Conservation (phyloP, 2,888 invertebrate genomes). For the Tetheella fluctuosa region DNA sequence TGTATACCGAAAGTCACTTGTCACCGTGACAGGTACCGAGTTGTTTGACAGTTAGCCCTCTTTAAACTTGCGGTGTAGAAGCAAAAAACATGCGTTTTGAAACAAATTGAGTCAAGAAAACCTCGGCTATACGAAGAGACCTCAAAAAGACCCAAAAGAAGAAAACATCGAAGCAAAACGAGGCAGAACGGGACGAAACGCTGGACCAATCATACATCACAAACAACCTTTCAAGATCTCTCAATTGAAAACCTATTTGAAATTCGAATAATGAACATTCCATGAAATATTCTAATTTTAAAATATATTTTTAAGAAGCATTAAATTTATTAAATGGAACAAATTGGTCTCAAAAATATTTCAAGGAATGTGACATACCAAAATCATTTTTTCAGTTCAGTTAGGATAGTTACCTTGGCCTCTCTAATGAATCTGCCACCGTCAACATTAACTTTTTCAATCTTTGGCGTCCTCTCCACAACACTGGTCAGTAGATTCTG, state of each 20-base stretch:
- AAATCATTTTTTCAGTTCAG: background rate
- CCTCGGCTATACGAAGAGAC: slow-evolving; percentile 57
- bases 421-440: slow-evolving; percentile 98
- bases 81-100: slow-evolving; percentile 22
- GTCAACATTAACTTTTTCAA: slow-evolving; percentile 97
- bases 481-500: slow-evolving; percentile 97
- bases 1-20: slow-evolving; percentile 1
- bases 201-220: slow-evolving; percentile 62
- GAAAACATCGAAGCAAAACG: slow-evolving; percentile 50
- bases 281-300: background rate
- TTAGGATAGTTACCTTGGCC: slow-evolving; percentile 93
- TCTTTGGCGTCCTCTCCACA: slow-evolving; percentile 95
- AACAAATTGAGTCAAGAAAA: slow-evolving; percentile 34
- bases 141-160: slow-evolving; percentile 48
- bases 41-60: slow-evolving; percentile 6
- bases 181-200: slow-evolving; percentile 55
- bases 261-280: background rate
- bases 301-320: background rate
- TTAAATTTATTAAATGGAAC: background rate
- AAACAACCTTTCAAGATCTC: slow-evolving; percentile 62
- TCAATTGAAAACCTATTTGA: background rate
- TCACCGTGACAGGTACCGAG: no score
- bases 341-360: slow-evolving; percentile 20
- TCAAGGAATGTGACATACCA: slow-evolving; percentile 43
- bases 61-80: slow-evolving; percentile 9